Conservation (phyloP, 1,140 invertebrate species). For the Macrobrachium nipponense region DNA sequence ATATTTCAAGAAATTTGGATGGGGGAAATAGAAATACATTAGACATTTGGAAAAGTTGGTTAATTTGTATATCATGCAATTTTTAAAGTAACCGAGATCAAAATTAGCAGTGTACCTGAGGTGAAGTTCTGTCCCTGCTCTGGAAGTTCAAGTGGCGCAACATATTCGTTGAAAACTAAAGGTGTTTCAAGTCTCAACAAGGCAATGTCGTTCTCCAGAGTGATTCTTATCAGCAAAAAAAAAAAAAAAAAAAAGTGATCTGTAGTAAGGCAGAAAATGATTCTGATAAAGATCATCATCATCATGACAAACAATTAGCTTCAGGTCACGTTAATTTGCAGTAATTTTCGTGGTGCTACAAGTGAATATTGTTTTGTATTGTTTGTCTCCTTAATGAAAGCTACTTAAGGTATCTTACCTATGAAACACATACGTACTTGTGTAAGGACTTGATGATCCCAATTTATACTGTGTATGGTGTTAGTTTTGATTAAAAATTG, state of each 20-base stretch:
- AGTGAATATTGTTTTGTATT: too few relatives aligned
- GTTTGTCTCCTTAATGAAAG: too few relatives aligned
- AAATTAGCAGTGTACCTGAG: slow-evolving; percentile 12
- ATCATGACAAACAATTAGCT: too few relatives aligned
- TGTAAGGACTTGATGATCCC: too few relatives aligned
- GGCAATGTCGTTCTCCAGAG: slow-evolving; percentile 52
- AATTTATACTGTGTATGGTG: too few relatives aligned
- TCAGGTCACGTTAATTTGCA: too few relatives aligned
- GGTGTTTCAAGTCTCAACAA: slow-evolving; percentile 35
- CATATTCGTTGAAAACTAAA: slow-evolving; percentile 21
- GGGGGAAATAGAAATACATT: background rate
- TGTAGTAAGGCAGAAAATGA: too few relatives aligned
- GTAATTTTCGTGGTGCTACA: too few relatives aligned
- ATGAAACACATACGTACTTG: too few relatives aligned
- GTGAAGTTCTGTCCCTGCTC: slow-evolving; percentile 30
- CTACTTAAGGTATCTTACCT: too few relatives aligned
- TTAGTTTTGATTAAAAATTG: too few relatives aligned
- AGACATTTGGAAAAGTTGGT: slow-evolving; percentile 4
- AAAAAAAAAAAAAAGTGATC: background rate
- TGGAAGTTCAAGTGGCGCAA: slow-evolving; percentile 5
- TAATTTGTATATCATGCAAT: slow-evolving; percentile 5
- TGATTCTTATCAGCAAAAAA: slow-evolving; percentile 15
- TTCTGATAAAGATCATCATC: too few relatives aligned
- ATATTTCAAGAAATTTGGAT: background rate
- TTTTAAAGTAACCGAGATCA: background rate